Conservation (phyloP, 1,140 invertebrate species). For the Nephotettix cincticeps region DNA sequence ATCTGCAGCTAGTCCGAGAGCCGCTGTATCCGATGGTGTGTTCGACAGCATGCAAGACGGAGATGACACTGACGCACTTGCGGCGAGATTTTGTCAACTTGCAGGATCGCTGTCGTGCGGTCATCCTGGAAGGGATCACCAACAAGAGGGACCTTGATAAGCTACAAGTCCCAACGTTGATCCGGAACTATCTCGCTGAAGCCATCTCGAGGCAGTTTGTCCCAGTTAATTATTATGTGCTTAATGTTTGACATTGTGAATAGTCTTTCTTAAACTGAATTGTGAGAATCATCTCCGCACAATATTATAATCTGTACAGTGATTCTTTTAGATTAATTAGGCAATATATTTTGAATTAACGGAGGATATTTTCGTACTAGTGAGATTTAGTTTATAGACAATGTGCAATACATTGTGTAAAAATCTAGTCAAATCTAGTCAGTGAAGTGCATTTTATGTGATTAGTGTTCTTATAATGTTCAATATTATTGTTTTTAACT, state of each 20-base stretch:
- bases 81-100: slow-evolving; percentile 63
- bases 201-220: slow-evolving; percentile 39
- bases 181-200: slow-evolving; percentile 53
- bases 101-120: slow-evolving; percentile 62
- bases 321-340: neutral
- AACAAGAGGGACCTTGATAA: slow-evolving; percentile 48
- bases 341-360: neutral
- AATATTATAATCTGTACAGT: too few relatives aligned
- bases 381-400: too few relatives aligned
- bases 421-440: too few relatives aligned
- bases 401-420: too few relatives aligned
- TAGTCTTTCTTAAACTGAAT: too few relatives aligned
- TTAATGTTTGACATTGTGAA: slow-evolving; percentile 1
- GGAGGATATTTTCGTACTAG: neutral
- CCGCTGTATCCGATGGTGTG: slow-evolving; percentile 68
- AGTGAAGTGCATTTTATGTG: too few relatives aligned
- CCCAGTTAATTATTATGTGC: slow-evolving; percentile 23
- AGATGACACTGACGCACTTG: slow-evolving; percentile 61
- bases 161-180: slow-evolving; percentile 51
- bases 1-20: slow-evolving; percentile 57
- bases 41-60: slow-evolving; percentile 74
- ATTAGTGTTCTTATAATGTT: too few relatives aligned
- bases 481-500: neutral
- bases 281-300: too few relatives aligned
- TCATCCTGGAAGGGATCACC: slow-evolving; percentile 52